phyloP scores from a whole-genome alignment of 2,797 vertebrate species.

The Phylloscopus collybita region DNA sequence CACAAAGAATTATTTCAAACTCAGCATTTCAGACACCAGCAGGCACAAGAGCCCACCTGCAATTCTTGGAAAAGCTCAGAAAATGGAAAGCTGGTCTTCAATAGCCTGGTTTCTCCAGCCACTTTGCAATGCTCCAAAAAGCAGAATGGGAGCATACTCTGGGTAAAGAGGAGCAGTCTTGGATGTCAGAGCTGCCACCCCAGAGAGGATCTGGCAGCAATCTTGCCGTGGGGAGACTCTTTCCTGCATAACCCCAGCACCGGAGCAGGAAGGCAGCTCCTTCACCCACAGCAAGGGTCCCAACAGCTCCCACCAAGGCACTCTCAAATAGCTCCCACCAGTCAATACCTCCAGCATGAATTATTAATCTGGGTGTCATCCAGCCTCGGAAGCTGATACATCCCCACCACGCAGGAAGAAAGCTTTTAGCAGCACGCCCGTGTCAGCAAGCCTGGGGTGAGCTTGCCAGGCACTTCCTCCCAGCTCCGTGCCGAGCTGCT shows the following conservation, averaged over 20 bases:
- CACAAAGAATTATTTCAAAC: neutral
- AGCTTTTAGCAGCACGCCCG: neutral
- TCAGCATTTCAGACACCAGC: neutral
- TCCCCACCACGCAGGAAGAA: neutral
- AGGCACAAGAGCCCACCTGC: neutral
- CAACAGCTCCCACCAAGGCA: neutral
- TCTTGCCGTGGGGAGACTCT: neutral
- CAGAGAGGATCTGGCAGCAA: neutral
- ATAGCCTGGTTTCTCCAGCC: neutral
- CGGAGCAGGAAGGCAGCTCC: neutral
- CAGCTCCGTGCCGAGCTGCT: neutral
- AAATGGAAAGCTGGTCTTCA: neutral
- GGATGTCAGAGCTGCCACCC: neutral
- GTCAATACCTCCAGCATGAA: conserved; percentile 29
- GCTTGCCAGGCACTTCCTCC: neutral
- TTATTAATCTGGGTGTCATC: neutral
- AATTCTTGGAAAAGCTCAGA: neutral
- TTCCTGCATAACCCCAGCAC: neutral
- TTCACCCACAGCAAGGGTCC: neutral
- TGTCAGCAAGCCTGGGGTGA: neutral
- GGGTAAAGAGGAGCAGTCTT: neutral
- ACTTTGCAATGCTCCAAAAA: neutral
- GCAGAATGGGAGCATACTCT: fast-evolving
- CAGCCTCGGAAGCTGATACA: neutral
- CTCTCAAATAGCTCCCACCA: neutral